Evolutionary conservation across 2,113 vertebrate species (phyloP).

Genomic region (Leiothrix lutea): DNA sequence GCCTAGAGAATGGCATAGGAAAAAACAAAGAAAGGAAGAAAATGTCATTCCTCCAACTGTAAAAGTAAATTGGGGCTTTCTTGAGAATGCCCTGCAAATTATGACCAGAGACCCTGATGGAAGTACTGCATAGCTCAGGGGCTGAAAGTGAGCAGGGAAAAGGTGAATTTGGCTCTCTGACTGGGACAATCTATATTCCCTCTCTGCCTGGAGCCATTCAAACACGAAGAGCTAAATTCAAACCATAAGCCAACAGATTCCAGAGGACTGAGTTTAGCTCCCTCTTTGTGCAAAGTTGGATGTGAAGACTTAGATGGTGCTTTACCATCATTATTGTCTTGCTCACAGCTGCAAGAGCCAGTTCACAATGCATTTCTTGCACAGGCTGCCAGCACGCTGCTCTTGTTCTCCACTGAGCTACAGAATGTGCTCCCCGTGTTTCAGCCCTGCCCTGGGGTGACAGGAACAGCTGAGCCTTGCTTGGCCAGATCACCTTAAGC

Average conservation of each 20-base stretch:
- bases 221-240: constrained; percentile 26
- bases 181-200: neutral
- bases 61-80: neutral
- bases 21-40: neutral
- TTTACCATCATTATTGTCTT: constrained; percentile 36
- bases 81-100: neutral
- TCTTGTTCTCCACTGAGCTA: constrained; percentile 5
- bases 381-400: neutral
- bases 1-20: neutral
- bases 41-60: neutral
- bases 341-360: constrained; percentile 37
- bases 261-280: constrained; percentile 1
- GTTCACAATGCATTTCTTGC: constrained; percentile 45
- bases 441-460: neutral
- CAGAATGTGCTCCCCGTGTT: neutral
- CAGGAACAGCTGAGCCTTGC: neutral
- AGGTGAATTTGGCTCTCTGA: neutral
- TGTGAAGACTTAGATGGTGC: neutral
- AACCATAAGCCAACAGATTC: neutral
- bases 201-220: neutral
- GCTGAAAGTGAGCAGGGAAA: neutral
- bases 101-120: neutral
- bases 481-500: constrained; percentile 32
- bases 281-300: constrained; percentile 25
- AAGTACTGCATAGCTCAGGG: neutral